Conservation (phyloP, 2,888 invertebrate genomes). For the Pandemis cinnamomeana region DNA sequence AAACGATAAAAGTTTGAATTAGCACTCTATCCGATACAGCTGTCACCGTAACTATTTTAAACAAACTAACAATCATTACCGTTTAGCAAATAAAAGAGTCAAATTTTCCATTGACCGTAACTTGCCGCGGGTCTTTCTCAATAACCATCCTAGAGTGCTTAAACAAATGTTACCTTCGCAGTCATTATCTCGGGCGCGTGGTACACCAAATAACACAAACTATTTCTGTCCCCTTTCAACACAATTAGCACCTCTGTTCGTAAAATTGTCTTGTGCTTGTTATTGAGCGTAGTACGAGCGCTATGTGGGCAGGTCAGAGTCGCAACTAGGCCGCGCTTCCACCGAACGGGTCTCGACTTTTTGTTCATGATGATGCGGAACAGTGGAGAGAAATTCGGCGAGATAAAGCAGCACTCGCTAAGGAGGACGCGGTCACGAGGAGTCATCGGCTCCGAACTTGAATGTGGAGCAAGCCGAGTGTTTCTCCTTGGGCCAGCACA, state of each 20-base stretch:
- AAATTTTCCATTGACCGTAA: background rate
- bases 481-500: constrained; percentile 71
- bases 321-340: constrained; percentile 78
- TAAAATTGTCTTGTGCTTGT: constrained; percentile 56
- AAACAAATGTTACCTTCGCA: constrained; percentile 45
- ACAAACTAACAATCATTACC: background rate
- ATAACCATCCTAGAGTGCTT: constrained; percentile 6
- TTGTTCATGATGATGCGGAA: constrained; percentile 81
- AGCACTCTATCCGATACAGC: background rate
- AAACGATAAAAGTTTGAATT: background rate
- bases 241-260: constrained; percentile 59
- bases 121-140: constrained; percentile 8
- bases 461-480: constrained; percentile 78
- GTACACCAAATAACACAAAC: constrained; percentile 52
- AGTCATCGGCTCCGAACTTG: constrained; percentile 80
- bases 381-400: constrained; percentile 82
- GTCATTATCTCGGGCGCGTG: constrained; percentile 49
- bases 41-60: background rate
- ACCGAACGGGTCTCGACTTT: constrained; percentile 79
- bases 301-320: constrained; percentile 59
- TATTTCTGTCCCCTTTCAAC: constrained; percentile 56
- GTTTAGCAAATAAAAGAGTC: background rate
- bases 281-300: constrained; percentile 49
- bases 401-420: constrained; percentile 78
- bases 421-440: constrained; percentile 82